Percentiles rank a stretch among this genome's conserved stretches.
Conservation (phyloP, 2,113 vertebrate genomes). For the Benitochromis conjunctus region DNA sequence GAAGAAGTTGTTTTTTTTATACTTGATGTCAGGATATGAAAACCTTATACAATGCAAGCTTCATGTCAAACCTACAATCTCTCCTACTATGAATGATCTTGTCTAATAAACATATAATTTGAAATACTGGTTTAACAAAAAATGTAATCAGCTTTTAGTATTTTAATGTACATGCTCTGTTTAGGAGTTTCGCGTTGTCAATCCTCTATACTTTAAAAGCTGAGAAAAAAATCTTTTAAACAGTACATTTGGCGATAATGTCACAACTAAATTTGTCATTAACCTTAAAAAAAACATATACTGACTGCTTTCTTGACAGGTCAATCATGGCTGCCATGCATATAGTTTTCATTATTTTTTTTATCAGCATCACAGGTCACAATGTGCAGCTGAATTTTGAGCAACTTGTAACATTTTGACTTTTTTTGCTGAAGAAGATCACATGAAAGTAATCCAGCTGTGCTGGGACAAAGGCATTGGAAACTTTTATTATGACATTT, state of each 20-base stretch:
- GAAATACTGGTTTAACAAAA: not conserved
- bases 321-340: not conserved
- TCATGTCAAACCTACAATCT: not conserved
- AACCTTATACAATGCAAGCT: not conserved
- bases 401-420: not conserved
- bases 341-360: not conserved
- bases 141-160: not conserved
- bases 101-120: not conserved
- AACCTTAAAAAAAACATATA: not conserved
- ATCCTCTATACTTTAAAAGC: not conserved
- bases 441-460: not conserved
- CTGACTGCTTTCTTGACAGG: not conserved
- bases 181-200: not conserved
- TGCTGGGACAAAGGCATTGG: not conserved
- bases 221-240: not conserved
- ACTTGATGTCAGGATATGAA: not conserved
- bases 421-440: not conserved
- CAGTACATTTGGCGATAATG: not conserved
- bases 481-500: not conserved
- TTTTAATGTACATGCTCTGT: not conserved
- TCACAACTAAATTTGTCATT: not conserved
- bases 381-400: not conserved
- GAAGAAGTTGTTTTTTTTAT: too few species aligned
- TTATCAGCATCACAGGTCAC: not conserved
- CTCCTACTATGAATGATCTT: not conserved